Evolutionary conservation across 2,113 vertebrate genomes (phyloP), one percentile per base, ranked within the genome.

Genomic region (Alethe castanea): DNA sequence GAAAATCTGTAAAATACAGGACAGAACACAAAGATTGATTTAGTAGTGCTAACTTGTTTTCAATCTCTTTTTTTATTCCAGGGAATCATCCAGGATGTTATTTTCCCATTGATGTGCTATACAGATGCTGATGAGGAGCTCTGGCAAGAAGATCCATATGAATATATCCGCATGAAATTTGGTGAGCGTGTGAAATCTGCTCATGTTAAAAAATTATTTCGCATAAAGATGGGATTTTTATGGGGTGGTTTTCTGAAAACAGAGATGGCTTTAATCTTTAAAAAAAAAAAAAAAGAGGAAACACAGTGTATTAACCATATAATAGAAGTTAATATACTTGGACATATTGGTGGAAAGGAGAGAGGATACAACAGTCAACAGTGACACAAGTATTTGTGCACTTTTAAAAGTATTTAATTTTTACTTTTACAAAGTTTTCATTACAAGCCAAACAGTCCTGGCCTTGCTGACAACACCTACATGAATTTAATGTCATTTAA

Each of bases 91-190:
- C 98, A 98, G 95, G 98, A 98, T 97, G 98, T 98, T 97, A 98
- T 98, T 97, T 98, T 98, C 94, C 98, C 98, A 66, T 84, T 99
- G 98, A 99, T 99, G 99, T 99, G 99, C 97, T 99, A 99, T 98
- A 99, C 99, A 96, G 99, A 99, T 98, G 99, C 99, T 59, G 99
- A 99, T 97, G 99, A 99, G 86, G 99, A 99, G 88, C 98, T 99
- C 71, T 99, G 99, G 99, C 99, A 99, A 93, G 99, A 99, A 97
- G 99, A 99, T 95, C 99, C 99, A 8, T 99, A 99, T 24, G 99
- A 99, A 96, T 99, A 99, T 96, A 99, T 99, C 95, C 99, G 99
- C 91, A 99, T 99, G 99, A 99, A 99, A 84, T 99, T 99, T 94
- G 99, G 99, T 99, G 96, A 97, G 98, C 19, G 19, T 56, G 92